Percentiles rank a stretch among this genome's conserved stretches.
Conservation (phyloP, 2,797 vertebrate species). For the Eleutherodactylus coqui region DNA sequence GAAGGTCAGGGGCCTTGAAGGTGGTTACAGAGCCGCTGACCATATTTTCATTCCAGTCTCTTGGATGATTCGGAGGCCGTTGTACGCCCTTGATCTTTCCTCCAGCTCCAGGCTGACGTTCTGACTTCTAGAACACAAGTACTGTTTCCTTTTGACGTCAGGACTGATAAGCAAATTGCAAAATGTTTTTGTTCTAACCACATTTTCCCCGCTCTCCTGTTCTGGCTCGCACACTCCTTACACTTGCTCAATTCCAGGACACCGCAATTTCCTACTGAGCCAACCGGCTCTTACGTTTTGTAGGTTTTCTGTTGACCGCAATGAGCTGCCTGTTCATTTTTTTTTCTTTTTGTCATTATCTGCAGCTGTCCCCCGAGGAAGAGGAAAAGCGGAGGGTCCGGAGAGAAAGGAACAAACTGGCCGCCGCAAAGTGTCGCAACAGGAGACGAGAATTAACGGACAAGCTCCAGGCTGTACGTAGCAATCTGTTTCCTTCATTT, state of each 20-base stretch:
- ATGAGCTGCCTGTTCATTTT: conserved; percentile 64
- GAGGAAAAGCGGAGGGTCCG: conserved; percentile 97
- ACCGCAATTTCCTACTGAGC: conserved; percentile 30
- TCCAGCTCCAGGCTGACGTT: neutral
- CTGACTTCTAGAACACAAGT: neutral
- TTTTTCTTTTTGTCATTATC: conserved; percentile 67
- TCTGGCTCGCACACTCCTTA: conserved; percentile 68
- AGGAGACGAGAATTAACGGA: conserved; percentile 95
- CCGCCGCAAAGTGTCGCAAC: conserved; percentile 98
- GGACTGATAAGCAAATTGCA: conserved; percentile 33
- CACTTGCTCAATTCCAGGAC: conserved; percentile 71
- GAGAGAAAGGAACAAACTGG: conserved; percentile 97
- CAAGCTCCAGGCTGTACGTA: conserved; percentile 94
- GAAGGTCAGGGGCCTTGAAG: neutral
- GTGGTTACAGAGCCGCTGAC: neutral
- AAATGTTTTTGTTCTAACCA: conserved; percentile 37
- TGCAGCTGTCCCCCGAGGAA: conserved; percentile 94
- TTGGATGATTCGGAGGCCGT: neutral
- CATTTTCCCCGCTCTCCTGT: conserved; percentile 58
- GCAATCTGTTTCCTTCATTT: conserved; percentile 4
- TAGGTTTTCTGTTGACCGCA: conserved; percentile 56
- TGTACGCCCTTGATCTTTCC: neutral
- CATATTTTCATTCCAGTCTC: neutral
- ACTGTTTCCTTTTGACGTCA: conserved; percentile 21
- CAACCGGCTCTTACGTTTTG: conserved; percentile 56